Conservation (phyloP, 2,888 invertebrate genomes). For the Hecatera dysodea region DNA sequence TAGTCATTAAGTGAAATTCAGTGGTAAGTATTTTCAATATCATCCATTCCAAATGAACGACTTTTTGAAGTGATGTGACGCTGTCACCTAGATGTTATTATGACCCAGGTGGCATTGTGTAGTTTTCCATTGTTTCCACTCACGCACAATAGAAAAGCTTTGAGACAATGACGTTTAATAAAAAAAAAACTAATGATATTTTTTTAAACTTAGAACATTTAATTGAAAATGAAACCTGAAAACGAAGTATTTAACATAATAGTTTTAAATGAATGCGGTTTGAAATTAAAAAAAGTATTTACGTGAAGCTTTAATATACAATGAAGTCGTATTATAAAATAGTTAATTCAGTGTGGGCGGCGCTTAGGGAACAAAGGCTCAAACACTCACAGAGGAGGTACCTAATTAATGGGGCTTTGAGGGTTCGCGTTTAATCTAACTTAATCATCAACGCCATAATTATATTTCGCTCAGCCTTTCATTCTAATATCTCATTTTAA, state of each 20-base stretch:
- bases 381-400: slow-evolving; percentile 57
- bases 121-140: background rate
- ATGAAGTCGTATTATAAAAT: slow-evolving; percentile 12
- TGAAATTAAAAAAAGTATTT: slow-evolving; percentile 22
- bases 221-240: background rate
- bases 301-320: slow-evolving; percentile 29
- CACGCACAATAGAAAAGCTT: background rate
- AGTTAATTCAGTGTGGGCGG: slow-evolving; percentile 27
- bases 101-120: slow-evolving; percentile 6
- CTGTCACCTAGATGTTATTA: background rate
- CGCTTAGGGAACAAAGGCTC: slow-evolving; percentile 42
- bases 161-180: background rate
- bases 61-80: slow-evolving; percentile 5
- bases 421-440: slow-evolving; percentile 54
- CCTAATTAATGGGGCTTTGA: slow-evolving; percentile 69
- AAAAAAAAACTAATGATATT: background rate
- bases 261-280: background rate
- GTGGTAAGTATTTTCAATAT: slow-evolving; percentile 4
- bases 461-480: slow-evolving; percentile 49
- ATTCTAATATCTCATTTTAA: background rate
- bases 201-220: background rate
- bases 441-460: slow-evolving; percentile 61
- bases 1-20: too few species aligned
- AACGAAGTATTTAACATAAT: slow-evolving; percentile 7
- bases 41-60: slow-evolving; percentile 1